Base-by-base conservation (phyloP, 2,888 invertebrate species). In the Xanthia icteritia region DNA sequence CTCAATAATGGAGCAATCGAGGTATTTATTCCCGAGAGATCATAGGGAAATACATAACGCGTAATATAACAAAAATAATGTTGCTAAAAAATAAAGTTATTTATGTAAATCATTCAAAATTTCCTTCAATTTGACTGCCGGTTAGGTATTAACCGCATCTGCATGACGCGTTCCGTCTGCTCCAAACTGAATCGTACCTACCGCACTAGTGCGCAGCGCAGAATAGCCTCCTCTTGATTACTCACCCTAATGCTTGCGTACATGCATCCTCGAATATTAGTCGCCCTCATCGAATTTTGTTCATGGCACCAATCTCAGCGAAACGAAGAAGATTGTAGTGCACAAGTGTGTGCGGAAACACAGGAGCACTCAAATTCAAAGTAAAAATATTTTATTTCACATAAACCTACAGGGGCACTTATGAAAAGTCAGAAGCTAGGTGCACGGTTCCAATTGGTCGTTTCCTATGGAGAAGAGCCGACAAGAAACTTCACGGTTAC, bases 11-110 rank as follows among this genome's bases (percentile, higher is more conserved):
- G 68, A 90, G 85, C 86, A 86, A 81, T 86, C 85, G 86, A 81
- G 89, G 90, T 90, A 90, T 92, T 89, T 92, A 93, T 92, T 89
- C 86, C 89, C 85, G 83, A 83, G 88, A 88, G 94, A 93, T 94
- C 93, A 95, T 94, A 92, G 92, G 90, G 68, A 89, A 87, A 90
- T 78, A 82, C 36, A 85, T 65, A 85, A 87, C n/a, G n/a, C n/a
- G n/a, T n/a, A n/a, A n/a, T n/a, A n/a, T n/a, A n/a, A n/a, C 68
- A 81, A 79, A 85, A 79, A 80, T 51, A 58, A 56, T 8, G 23
- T 51, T 42, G 36, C 60, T 54, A 54, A 78, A 76, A 64, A 65
- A 74, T 58, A 60, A 70, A 72, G 56, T 70, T 61, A 27, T 27
- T 36, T 69, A 0, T 58, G 31, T 68, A 70, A 78, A 70, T 80